Conservation (phyloP, 2,888 invertebrate species). For the Pelosia muscerda region DNA sequence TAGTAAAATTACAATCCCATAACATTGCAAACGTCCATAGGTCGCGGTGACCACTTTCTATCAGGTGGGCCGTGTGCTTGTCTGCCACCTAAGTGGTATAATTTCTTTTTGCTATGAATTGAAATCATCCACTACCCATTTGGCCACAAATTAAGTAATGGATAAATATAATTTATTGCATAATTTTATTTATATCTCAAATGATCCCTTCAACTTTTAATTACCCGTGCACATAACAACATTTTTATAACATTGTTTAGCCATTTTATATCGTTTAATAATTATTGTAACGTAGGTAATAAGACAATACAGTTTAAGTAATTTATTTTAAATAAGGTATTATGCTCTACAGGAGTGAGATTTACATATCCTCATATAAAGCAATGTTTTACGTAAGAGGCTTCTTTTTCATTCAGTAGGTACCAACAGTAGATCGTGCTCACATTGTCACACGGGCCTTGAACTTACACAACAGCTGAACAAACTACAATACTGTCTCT, state of each 20-base stretch:
- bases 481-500: slow-evolving; percentile 62
- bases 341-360: slow-evolving; percentile 21
- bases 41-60: too few relatives aligned
- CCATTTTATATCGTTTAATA: background rate
- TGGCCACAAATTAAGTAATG: background rate
- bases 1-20: background rate
- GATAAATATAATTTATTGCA: too few relatives aligned
- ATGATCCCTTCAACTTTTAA: background rate
- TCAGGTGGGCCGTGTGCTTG: too few relatives aligned
- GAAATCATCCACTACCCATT: background rate
- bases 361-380: slow-evolving; percentile 39
- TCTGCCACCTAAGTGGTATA: too few relatives aligned
- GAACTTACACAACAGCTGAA: slow-evolving; percentile 77
- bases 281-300: background rate
- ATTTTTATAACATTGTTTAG: background rate
- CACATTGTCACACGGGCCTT: slow-evolving; percentile 74
- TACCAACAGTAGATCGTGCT: slow-evolving; percentile 43
- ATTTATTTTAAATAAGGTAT: slow-evolving; percentile 15
- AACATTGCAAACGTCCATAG: too few relatives aligned
- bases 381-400: slow-evolving; percentile 51
- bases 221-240: background rate
- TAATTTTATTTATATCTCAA: too few relatives aligned
- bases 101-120: too few relatives aligned
- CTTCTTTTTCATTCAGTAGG: slow-evolving; percentile 58
- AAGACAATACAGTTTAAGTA: background rate